These are phyloP conservation scores for Atherinosoma microstoma DNA, from an alignment of 2,797 vertebrate genomes.

Conservation along the genomic window DNA sequence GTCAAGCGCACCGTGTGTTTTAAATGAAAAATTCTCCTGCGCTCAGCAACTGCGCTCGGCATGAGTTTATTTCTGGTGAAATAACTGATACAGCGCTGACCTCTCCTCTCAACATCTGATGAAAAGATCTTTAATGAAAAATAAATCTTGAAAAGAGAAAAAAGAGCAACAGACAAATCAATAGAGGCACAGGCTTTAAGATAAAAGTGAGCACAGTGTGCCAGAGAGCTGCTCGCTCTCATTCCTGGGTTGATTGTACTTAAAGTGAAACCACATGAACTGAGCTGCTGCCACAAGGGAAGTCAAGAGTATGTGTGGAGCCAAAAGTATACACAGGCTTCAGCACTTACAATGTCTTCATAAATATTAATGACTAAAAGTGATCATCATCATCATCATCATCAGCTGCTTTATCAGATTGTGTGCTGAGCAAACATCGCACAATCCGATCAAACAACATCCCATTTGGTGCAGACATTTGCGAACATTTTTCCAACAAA, in stretches of 20 bases:
- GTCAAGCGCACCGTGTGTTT: conserved; percentile 17
- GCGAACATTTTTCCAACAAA: neutral
- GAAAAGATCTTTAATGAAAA: conserved; percentile 76
- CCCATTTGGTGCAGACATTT: neutral
- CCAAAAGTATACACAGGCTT: conserved; percentile 14
- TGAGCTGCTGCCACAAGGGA: conserved; percentile 48
- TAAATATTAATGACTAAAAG: neutral
- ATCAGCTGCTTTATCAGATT: conserved; percentile 3
- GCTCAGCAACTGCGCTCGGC: conserved; percentile 2
- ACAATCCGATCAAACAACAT: neutral
- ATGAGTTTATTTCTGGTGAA: conserved; percentile 46
- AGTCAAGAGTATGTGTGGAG: conserved; percentile 31
- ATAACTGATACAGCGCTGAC: conserved; percentile 50
- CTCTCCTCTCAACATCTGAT: conserved; percentile 45
- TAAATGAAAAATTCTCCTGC: conserved; percentile 35
- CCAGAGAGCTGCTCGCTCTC: conserved; percentile 72
- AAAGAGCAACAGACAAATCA: conserved; percentile 72
- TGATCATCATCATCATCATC: neutral
- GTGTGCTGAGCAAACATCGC: neutral
- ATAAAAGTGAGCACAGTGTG: conserved; percentile 65
- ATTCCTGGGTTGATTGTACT: conserved; percentile 81
- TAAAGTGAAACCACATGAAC: conserved; percentile 84
- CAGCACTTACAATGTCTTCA: neutral
- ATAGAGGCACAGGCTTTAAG: conserved; percentile 58
- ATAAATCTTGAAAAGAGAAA: conserved; percentile 65